Conservation (phyloP, 2,113 vertebrate genomes). For the Ceratotherium simum region DNA sequence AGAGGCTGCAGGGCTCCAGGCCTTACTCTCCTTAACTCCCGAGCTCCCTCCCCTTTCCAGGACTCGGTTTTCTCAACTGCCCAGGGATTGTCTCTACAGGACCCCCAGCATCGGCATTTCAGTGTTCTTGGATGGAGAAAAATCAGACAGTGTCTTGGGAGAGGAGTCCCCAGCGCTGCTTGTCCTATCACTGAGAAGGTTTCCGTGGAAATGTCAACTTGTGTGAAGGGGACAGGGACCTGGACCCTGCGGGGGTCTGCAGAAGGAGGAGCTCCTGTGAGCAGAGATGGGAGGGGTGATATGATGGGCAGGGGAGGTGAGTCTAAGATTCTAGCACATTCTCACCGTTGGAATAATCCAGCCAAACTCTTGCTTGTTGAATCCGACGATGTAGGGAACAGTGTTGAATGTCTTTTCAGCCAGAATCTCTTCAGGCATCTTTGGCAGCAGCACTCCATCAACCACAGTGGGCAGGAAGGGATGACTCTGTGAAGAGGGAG, state of each 20-base stretch:
- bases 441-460: slow-evolving; percentile 62
- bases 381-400: slow-evolving; percentile 19
- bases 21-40: no score
- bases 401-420: slow-evolving; percentile 51
- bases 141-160: no score
- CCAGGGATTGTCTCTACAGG: no score
- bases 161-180: no score
- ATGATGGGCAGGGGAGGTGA: accelerated
- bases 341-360: slow-evolving; percentile 74
- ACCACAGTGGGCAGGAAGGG: neutral
- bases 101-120: no score
- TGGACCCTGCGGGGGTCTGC: neutral
- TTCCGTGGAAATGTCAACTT: neutral
- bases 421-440: slow-evolving; percentile 54
- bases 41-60: no score
- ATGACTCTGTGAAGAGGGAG: neutral
- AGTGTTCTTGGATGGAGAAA: no score
- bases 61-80: no score
- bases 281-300: neutral
- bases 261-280: neutral
- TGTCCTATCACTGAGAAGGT: neutral
- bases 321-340: neutral
- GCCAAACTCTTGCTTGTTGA: slow-evolving; percentile 75
- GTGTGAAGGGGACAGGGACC: neutral
- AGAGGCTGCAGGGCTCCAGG: no score